These are phyloP conservation scores for Zalophus californianus DNA, from an alignment of 2,797 vertebrate genomes.

Conservation along the genomic window DNA sequence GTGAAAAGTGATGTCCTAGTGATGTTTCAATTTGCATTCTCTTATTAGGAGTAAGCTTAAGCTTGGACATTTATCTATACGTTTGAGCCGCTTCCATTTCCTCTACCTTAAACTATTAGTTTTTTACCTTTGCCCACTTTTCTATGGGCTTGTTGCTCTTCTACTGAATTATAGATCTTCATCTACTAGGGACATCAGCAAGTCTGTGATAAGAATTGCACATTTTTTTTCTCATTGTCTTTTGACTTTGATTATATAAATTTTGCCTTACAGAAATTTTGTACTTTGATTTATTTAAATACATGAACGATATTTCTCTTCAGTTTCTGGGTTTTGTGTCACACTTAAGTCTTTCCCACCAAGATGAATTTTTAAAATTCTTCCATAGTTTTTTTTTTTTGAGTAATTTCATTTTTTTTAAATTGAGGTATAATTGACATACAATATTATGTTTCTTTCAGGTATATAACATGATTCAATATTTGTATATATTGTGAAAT, in stretches of 20 bases:
- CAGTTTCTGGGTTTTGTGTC: background rate
- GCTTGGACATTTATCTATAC: background rate
- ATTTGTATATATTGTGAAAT: background rate
- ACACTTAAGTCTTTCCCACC: background rate
- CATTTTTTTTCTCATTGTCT: background rate
- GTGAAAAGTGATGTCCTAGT: background rate
- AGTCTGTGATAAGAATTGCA: background rate
- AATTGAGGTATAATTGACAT: background rate
- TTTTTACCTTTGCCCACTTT: background rate
- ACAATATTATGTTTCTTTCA: background rate
- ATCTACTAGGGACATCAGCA: background rate
- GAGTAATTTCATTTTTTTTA: background rate
- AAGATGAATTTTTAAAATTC: background rate
- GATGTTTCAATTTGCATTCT: background rate
- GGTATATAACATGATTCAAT: background rate
- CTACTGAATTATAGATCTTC: background rate
- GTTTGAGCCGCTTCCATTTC: background rate
- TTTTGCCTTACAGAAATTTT: background rate
- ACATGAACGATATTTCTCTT: background rate
- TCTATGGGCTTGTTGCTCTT: background rate
- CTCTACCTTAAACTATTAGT: background rate
- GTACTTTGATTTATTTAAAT: background rate
- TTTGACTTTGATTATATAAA: slow-evolving; percentile 26
- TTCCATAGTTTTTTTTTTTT: background rate
- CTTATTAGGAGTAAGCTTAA: background rate